A percentile compares a stretch with the other conserved stretches of the same genome.
phyloP scores from a whole-genome alignment of 1,140 invertebrate species.

The Harpegnathos saltator region DNA sequence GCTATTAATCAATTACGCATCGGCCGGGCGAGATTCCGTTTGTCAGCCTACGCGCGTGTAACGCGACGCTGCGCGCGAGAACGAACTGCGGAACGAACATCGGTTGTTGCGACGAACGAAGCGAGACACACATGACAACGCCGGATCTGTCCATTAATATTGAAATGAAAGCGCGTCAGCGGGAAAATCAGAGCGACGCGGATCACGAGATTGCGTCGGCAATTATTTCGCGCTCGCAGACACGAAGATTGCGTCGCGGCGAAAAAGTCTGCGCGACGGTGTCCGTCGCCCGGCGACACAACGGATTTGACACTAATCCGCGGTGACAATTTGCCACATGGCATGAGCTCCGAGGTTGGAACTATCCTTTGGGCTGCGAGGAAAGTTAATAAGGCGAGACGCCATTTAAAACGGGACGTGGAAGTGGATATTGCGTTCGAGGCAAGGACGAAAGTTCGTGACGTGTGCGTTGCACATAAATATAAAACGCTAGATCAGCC shows the following conservation, averaged over 20 bases:
- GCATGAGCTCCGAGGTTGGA: background rate
- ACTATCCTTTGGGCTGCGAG: background rate
- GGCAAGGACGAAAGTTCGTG: too few relatives aligned
- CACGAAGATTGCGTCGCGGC: background rate
- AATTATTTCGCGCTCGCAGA: constrained; percentile 6
- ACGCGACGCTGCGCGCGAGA: background rate
- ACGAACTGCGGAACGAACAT: background rate
- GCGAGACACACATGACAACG: constrained; percentile 3
- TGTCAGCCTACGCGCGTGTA: background rate
- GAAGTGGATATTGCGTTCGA: too few relatives aligned
- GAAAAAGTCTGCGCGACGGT: background rate
- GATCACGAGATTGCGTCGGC: constrained; percentile 18
- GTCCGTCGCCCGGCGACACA: background rate
- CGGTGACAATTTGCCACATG: background rate
- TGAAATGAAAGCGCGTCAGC: constrained; percentile 28
- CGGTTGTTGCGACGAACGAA: constrained; percentile 16
- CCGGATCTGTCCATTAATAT: constrained; percentile 40
- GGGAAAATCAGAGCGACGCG: constrained; percentile 32
- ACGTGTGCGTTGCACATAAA: too few relatives aligned
- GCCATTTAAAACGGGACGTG: background rate
- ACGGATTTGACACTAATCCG: background rate
- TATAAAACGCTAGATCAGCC: too few relatives aligned
- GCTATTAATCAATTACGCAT: background rate
- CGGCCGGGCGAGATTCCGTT: background rate
- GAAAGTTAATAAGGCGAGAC: background rate